Conservation (phyloP, 2,888 invertebrate genomes). For the Eremobia ochroleuca region DNA sequence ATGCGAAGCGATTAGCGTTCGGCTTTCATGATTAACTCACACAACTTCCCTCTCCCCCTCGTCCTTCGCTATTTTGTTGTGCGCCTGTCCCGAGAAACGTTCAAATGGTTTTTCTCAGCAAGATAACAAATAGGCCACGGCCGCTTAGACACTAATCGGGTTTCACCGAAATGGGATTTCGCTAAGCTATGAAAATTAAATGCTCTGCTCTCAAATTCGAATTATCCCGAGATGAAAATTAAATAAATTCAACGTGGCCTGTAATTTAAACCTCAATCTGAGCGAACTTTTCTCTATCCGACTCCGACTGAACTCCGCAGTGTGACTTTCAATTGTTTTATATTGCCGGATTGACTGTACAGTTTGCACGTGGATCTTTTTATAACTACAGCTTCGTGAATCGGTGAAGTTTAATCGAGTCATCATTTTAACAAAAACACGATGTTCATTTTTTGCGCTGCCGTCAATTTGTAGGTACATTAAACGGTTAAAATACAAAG, state of each 20-base stretch:
- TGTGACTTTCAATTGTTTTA: constrained; percentile 67
- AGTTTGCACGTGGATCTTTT: constrained; percentile 43
- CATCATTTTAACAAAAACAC: constrained; percentile 42
- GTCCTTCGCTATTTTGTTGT: constrained; percentile 69
- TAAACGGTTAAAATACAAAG: constrained; percentile 34
- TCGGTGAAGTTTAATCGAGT: constrained; percentile 19
- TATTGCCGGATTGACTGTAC: constrained; percentile 45
- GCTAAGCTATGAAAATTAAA: constrained; percentile 85
- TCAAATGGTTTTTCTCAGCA: constrained; percentile 75
- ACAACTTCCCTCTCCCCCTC: constrained; percentile 73
- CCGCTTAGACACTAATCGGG: constrained; percentile 83
- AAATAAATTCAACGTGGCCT: constrained; percentile 80
- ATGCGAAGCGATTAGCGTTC: constrained; percentile 77
- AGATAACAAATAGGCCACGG: constrained; percentile 84
- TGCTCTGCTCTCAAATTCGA: constrained; percentile 80
- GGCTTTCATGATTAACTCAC: constrained; percentile 83
- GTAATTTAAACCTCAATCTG: constrained; percentile 80
- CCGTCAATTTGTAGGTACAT: constrained; percentile 19
- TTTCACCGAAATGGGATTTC: constrained; percentile 82
- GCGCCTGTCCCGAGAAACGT: constrained; percentile 67
- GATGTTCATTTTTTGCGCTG: constrained; percentile 31
- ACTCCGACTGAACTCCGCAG: constrained; percentile 69
- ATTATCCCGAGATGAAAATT: constrained; percentile 82
- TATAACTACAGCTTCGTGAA: constrained; percentile 36
- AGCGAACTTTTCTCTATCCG: constrained; percentile 74